phyloP scores from a whole-genome alignment of 1,140 invertebrate species.

The Adoxophyes honmai region DNA sequence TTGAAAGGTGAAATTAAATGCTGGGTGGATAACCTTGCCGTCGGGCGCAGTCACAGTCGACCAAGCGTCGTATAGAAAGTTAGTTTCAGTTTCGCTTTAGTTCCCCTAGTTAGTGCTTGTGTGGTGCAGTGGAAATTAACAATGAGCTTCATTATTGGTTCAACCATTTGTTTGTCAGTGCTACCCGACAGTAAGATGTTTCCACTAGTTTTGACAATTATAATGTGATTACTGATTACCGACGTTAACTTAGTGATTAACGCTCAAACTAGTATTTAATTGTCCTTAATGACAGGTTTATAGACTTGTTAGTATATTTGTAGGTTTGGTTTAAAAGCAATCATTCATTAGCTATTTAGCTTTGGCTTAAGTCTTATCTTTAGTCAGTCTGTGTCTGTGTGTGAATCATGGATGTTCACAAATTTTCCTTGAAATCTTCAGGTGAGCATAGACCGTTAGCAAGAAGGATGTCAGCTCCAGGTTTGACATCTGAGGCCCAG shows the following conservation, averaged over 20 bases:
- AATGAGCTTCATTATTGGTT: conserved; percentile 53
- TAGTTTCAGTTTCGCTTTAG: conserved; percentile 41
- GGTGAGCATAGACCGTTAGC: conserved; percentile 36
- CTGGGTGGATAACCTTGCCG: conserved; percentile 52
- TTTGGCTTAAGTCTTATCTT: not conserved
- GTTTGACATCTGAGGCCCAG: conserved; percentile 82
- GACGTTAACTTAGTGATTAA: not conserved
- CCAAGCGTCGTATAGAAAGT: conserved; percentile 49
- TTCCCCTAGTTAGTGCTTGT: conserved; percentile 21
- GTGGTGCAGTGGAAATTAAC: conserved; percentile 13
- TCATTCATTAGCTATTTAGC: not conserved
- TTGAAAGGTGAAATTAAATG: conserved; percentile 68
- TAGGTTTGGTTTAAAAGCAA: too few species aligned
- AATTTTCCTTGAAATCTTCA: conserved; percentile 16
- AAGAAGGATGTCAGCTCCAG: conserved; percentile 64
- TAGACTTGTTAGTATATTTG: too few species aligned
- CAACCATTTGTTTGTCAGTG: conserved; percentile 54
- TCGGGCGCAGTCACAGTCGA: conserved; percentile 21
- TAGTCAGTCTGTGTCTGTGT: not conserved
- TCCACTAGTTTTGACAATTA: not conserved
- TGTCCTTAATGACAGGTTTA: not conserved
- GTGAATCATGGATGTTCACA: not conserved
- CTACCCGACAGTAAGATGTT: conserved; percentile 46
- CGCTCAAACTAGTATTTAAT: not conserved
- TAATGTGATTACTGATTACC: not conserved